These are phyloP conservation scores for Dichetophora obliterata DNA, from an alignment of 2,888 invertebrate species.

Conservation along the genomic window DNA sequence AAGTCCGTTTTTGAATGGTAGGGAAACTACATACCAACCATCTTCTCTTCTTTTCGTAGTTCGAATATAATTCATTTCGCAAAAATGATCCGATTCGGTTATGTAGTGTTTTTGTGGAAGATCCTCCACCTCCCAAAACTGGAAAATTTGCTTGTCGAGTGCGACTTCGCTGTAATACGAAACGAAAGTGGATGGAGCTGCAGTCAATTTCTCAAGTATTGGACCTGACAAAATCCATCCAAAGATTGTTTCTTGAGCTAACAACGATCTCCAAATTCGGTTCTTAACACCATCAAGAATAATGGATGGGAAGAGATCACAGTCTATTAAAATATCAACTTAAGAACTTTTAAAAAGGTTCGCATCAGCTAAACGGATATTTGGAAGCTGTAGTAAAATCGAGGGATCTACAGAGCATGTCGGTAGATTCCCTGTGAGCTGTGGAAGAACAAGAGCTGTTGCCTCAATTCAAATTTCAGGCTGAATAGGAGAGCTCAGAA, in stretches of 20 bases:
- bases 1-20: background rate
- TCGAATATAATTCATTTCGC: background rate
- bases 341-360: constrained; percentile 9
- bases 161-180: background rate
- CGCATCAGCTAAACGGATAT: no score
- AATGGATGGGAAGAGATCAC: constrained; percentile 17
- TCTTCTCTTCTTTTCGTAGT: background rate
- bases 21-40: constrained; percentile 4
- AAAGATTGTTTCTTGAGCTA: no score
- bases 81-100: background rate
- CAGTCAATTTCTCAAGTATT: no score
- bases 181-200: no score
- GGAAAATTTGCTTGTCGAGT: constrained; percentile 40
- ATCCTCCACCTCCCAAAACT: constrained; percentile 38
- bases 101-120: background rate
- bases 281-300: background rate
- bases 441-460: constrained; percentile 35
- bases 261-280: no score
- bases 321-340: constrained; percentile 29
- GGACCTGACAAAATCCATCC: no score
- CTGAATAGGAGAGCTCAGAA: background rate
- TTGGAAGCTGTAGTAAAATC: no score
- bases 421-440: constrained; percentile 38
- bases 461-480: constrained; percentile 5
- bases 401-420: background rate